A percentile compares a stretch with the other conserved stretches of the same genome.
phyloP scores from a whole-genome alignment of 2,113 vertebrate species.

The Pipra filicauda region DNA sequence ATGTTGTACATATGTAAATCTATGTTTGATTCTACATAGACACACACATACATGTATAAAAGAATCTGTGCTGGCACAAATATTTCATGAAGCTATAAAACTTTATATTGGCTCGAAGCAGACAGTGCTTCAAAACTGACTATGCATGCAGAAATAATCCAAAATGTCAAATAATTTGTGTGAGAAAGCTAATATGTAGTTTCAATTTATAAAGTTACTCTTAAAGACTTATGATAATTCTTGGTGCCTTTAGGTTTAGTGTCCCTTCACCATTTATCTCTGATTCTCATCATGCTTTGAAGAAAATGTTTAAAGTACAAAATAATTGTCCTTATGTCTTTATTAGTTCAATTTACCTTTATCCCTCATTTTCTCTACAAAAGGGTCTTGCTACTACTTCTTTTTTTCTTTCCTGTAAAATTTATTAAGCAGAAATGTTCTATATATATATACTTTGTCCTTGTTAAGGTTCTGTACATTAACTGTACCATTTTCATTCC shows the following conservation, averaged over 20 bases:
- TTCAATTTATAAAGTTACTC: neutral
- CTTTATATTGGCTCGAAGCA: slow-evolving; percentile 58
- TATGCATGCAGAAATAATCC: slow-evolving; percentile 14
- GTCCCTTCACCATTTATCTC: neutral
- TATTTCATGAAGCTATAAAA: slow-evolving; percentile 22
- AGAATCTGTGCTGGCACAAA: neutral
- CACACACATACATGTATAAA: neutral
- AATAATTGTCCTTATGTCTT: neutral
- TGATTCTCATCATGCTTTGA: neutral
- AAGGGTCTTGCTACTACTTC: neutral
- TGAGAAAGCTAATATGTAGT: neutral
- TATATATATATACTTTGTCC: neutral
- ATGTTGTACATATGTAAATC: neutral
- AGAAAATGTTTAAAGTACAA: neutral
- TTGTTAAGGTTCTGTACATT: neutral
- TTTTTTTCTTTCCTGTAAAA: neutral
- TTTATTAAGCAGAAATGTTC: neutral
- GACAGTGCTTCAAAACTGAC: slow-evolving; percentile 58
- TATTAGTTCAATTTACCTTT: neutral
- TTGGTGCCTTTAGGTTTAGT: neutral
- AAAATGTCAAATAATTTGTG: slow-evolving; percentile 1
- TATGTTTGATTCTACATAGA: neutral
- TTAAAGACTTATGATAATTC: neutral
- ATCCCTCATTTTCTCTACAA: neutral
- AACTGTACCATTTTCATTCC: neutral